Evolutionary conservation across 2,113 vertebrate genomes (phyloP).

Genomic region (Cathartes aura): DNA sequence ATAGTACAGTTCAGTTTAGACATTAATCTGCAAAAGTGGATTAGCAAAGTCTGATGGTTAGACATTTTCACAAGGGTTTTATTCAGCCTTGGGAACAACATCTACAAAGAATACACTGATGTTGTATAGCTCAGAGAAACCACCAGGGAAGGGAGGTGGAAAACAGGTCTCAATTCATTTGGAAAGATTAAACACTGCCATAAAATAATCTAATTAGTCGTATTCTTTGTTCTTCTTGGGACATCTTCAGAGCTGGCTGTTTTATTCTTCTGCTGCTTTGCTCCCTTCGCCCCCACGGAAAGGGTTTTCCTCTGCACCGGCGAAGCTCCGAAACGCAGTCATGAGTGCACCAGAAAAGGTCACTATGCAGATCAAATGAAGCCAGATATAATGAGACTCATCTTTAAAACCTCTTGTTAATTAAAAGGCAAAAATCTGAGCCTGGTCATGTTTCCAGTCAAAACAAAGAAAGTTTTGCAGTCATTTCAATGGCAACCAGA

Average conservation of each 20-base stretch:
- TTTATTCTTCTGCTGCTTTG: background rate
- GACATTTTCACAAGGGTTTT: background rate
- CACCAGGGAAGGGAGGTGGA: background rate
- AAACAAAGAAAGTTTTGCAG: background rate
- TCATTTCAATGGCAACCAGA: slow-evolving; percentile 10
- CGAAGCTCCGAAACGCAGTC: fast-evolving
- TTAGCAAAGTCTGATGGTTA: background rate
- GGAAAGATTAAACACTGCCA: slow-evolving; percentile 3
- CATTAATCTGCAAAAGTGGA: slow-evolving; percentile 2
- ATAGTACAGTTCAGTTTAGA: background rate
- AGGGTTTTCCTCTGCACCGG: background rate
- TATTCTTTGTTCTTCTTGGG: background rate
- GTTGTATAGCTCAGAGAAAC: background rate
- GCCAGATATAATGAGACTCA: background rate
- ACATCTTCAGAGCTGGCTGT: background rate
- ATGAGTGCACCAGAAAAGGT: background rate
- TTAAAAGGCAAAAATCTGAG: slow-evolving; percentile 28
- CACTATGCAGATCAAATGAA: background rate
- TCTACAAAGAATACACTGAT: background rate
- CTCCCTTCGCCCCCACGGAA: background rate
- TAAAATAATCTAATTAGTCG: slow-evolving; percentile 1
- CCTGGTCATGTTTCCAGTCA: background rate
- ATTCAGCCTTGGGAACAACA: background rate
- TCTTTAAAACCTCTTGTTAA: slow-evolving; percentile 10
- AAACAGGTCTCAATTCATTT: background rate